Base-by-base conservation (phyloP, 2,888 invertebrate genomes). In the Conops quadrifasciatus region DNA sequence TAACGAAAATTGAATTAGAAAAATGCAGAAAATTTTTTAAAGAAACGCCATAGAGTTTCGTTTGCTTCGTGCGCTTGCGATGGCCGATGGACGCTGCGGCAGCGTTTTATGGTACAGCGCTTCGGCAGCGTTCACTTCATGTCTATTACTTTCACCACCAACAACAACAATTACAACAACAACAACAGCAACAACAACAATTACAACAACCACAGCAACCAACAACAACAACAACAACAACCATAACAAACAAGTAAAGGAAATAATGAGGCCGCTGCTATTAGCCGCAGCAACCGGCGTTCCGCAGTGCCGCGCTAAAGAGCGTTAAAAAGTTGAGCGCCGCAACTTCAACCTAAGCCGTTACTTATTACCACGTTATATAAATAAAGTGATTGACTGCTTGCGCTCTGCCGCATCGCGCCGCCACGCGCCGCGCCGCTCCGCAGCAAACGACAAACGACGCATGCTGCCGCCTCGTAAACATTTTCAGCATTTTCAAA, bases 211-310 rank as follows among this genome's bases (percentile, higher is more conserved):
- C 13, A 62, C 62, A 65, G 58, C 58, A 71, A 59, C 62, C 59
- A 74, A 49, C 49, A 74, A 62, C 56, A 65, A 62, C 45, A 71
- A 68, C 72, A 72, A 72, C 49, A 73, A 26, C 53, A 70, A 43
- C 51, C 47, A 69, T 26, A 63, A 30, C 15, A 71, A 73, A 73
- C 71, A 66, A 63, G 70, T 59, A 63, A 36, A 28, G 58, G 28
- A 69, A 63, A 71, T 71, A 73, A 70, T 73, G 71, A 73, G 73
- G 73, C 69, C 73, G 71, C 65, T 56, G 62, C 60, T 63, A 69
- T n/a, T n/a, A n/a, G n/a, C n/a, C n/a, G 30, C 70, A 58, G 26
- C 68, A 62, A 64, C 69, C 60, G 30, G 47, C 47, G 21, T 11
- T 28, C 58, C 4, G 24, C 16, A 19, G 36, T 9, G 26, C 63